Percentiles rank a stretch among this genome's conserved stretches.
Conservation (phyloP, 2,113 vertebrate species). For the Petromus typicus region DNA sequence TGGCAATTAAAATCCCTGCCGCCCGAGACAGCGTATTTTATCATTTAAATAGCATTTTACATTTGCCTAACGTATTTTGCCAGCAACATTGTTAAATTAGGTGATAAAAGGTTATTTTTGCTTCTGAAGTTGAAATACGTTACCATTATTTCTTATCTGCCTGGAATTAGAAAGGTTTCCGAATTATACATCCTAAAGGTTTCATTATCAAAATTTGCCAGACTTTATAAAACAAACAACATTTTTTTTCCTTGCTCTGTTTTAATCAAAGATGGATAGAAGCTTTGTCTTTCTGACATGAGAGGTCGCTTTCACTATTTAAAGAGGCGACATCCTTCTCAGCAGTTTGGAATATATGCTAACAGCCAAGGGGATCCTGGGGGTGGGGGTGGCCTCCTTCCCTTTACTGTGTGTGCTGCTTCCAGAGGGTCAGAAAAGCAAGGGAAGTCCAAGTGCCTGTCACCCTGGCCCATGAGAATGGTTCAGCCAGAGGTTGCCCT, state of each 20-base stretch:
- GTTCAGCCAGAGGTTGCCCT: not conserved
- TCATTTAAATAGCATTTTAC: slow-evolving; percentile 83
- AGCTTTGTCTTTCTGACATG: slow-evolving; percentile 65
- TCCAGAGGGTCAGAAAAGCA: not conserved
- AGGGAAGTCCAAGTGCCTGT: not conserved
- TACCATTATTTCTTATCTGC: slow-evolving; percentile 84
- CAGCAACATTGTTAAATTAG: slow-evolving; percentile 81
- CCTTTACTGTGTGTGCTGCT: not conserved
- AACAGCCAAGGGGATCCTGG: not conserved
- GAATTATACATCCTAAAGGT: slow-evolving; percentile 77
- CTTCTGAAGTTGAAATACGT: slow-evolving; percentile 84
- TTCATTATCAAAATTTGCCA: slow-evolving; percentile 86
- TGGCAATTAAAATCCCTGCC: slow-evolving; percentile 82
- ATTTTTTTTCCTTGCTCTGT: slow-evolving; percentile 64
- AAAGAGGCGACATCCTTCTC: not conserved
- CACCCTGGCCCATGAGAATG: not conserved
- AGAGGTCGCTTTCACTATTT: slow-evolving; percentile 54
- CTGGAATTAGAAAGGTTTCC: slow-evolving; percentile 81
- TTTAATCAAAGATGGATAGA: slow-evolving; percentile 77
- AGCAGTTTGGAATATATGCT: not conserved
- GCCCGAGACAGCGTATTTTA: slow-evolving; percentile 77
- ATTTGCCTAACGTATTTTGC: slow-evolving; percentile 80
- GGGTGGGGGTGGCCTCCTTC: not conserved
- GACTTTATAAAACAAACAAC: slow-evolving; percentile 83
- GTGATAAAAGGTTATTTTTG: slow-evolving; percentile 87